A percentile compares a stretch with the other conserved stretches of the same genome.
Evolutionary conservation across 2,797 vertebrate species (phyloP).

Genomic region (Lithobates sylvaticus): DNA sequence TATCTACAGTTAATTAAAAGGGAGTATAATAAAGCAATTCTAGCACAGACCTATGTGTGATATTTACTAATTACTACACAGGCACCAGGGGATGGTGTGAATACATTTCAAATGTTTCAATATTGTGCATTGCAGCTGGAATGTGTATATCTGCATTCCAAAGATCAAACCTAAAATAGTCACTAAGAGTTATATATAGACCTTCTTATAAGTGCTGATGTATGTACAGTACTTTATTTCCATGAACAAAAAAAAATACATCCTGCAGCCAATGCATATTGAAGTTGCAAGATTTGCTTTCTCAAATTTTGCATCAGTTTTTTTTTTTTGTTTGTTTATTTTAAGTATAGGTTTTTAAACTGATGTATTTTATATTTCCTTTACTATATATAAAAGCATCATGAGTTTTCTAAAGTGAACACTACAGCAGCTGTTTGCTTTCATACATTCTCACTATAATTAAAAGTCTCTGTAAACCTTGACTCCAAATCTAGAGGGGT

Average conservation of each 20-base stretch:
- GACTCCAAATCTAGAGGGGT: no score
- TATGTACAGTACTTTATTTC: not conserved
- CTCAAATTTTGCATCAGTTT: not conserved
- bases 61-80: constrained; percentile 55
- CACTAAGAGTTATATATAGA: not conserved
- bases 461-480: no score
- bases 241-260: not conserved
- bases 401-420: no score
- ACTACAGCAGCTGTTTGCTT: no score
- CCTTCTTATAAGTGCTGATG: not conserved
- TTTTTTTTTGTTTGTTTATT: no score
- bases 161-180: not conserved
- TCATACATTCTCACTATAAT: no score
- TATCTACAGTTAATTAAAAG: constrained; percentile 50
- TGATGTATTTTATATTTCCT: not conserved
- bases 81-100: constrained; percentile 40
- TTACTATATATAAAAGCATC: not conserved
- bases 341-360: no score
- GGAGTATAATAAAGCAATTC: constrained; percentile 44
- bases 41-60: constrained; percentile 47
- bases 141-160: not conserved
- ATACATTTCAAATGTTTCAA: not conserved
- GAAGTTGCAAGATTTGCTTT: not conserved
- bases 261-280: not conserved
- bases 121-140: not conserved